Percentiles rank a stretch among this genome's conserved stretches.
Evolutionary conservation across 2,888 invertebrate genomes (phyloP).

Genomic region (Dilophus febrilis): DNA sequence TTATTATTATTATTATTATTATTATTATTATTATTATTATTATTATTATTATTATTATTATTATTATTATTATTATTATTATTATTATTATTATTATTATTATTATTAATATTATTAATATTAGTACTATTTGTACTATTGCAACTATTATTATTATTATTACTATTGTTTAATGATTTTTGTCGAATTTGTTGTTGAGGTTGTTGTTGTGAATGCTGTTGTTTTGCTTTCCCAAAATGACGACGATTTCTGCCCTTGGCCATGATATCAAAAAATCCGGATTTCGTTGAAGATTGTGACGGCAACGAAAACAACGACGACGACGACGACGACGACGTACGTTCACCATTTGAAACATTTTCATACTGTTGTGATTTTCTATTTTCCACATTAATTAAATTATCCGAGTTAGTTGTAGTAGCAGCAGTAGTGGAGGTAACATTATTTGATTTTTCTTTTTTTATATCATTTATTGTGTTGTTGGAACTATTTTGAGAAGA

Average conservation of each 20-base stretch:
- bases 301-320: not conserved
- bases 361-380: not conserved
- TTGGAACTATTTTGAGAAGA: not conserved
- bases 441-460: too few species aligned
- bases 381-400: not conserved
- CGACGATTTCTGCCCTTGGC: constrained; percentile 2
- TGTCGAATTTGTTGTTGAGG: not conserved
- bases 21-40: too few species aligned
- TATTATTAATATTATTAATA: too few species aligned
- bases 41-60: too few species aligned
- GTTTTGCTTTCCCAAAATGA: not conserved
- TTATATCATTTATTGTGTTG: too few species aligned
- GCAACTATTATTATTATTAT: too few species aligned
- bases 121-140: too few species aligned
- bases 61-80: too few species aligned
- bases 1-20: too few species aligned
- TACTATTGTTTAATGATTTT: not conserved
- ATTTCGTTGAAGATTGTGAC: not conserved
- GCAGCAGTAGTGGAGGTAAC: too few species aligned
- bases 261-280: constrained; percentile 1
- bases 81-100: too few species aligned
- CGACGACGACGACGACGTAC: not conserved
- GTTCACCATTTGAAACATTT: not conserved
- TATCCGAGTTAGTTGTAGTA: too few species aligned
- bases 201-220: not conserved